Evolutionary conservation across 35 echinoderm and acorn worm genomes (phyloP).

Genomic region (Ptychodera flava): DNA sequence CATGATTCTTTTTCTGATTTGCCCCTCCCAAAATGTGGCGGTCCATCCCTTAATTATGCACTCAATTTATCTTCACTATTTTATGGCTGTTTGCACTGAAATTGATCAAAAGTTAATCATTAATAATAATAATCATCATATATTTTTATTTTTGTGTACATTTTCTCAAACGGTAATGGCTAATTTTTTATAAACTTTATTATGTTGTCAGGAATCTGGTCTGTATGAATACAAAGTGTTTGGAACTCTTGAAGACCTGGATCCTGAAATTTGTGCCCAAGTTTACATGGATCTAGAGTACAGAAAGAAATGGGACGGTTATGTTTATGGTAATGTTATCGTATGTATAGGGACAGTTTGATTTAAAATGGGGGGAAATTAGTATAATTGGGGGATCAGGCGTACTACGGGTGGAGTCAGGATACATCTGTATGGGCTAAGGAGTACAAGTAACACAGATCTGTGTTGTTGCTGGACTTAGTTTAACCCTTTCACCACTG

Average conservation of each 20-base stretch:
- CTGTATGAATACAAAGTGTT: conserved; percentile 91
- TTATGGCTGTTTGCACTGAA: no score
- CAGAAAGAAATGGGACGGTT: conserved; percentile 81
- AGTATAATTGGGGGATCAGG: no score
- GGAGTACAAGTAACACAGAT: background rate
- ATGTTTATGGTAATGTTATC: conserved; percentile 78
- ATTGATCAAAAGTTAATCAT: no score
- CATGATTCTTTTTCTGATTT: no score
- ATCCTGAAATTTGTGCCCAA: conserved; percentile 66
- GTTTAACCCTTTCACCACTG: no score
- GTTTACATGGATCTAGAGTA: conserved; percentile 92
- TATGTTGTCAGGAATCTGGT: conserved; percentile 55
- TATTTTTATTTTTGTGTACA: conserved; percentile 17
- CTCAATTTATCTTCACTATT: no score
- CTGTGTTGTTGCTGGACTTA: background rate
- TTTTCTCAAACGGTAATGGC: background rate
- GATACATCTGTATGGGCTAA: background rate
- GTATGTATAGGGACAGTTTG: no score
- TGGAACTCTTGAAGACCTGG: conserved; percentile 59
- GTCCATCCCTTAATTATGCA: no score
- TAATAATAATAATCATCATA: no score
- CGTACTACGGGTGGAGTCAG: background rate
- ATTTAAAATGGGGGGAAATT: no score
- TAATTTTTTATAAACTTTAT: background rate
- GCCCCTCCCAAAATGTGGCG: no score